These are phyloP conservation scores for Apodemia zela DNA, from an alignment of 2,888 invertebrate species.

Conservation along the genomic window DNA sequence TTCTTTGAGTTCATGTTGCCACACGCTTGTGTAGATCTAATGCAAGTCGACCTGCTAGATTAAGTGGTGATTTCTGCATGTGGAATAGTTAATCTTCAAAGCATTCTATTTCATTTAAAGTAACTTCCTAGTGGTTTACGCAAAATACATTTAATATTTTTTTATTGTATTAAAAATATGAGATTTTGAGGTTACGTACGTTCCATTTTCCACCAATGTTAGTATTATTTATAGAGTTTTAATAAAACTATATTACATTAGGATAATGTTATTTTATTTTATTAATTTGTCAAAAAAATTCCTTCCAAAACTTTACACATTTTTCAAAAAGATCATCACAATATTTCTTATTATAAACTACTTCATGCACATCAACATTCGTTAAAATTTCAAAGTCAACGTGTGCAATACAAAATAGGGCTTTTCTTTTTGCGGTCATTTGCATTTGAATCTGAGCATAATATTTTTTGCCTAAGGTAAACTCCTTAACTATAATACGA, in stretches of 20 bases:
- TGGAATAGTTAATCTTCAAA: not conserved
- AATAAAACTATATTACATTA: constrained; percentile 15
- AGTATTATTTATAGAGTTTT: constrained; percentile 9
- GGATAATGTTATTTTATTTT: constrained; percentile 16
- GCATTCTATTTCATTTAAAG: not conserved
- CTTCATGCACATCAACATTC: constrained; percentile 21
- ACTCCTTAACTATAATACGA: constrained; percentile 19
- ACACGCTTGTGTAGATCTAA: not conserved
- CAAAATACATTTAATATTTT: not conserved
- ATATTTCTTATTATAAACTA: constrained; percentile 22
- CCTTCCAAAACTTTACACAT: no score
- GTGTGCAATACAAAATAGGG: constrained; percentile 26
- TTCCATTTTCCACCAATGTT: constrained; percentile 15
- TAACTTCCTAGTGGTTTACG: not conserved
- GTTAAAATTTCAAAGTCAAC: constrained; percentile 24
- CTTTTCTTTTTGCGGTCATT: constrained; percentile 21
- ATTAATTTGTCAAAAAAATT: no score
- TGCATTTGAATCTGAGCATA: constrained; percentile 27
- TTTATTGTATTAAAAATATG: not conserved
- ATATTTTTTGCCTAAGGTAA: constrained; percentile 23
- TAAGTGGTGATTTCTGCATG: not conserved
- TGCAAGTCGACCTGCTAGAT: not conserved
- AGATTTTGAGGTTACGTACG: no score
- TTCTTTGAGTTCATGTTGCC: not conserved
- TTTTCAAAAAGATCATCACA: constrained; percentile 17